Conservation (phyloP, 2,888 invertebrate species). For the Incurvaria masculella region DNA sequence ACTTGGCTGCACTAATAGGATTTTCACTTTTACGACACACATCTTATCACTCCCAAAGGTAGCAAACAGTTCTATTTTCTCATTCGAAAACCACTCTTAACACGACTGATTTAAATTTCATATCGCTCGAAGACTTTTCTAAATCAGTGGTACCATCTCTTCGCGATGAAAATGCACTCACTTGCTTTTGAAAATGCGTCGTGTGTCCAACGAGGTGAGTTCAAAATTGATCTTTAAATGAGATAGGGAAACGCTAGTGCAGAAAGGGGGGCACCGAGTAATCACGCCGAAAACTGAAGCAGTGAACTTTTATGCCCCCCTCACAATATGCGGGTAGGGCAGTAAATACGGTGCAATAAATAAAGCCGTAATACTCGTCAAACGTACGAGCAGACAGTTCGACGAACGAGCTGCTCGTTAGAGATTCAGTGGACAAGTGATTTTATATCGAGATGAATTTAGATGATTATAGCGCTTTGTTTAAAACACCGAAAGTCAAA, state of each 20-base stretch:
- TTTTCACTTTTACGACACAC: background rate
- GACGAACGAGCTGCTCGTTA: too few species aligned
- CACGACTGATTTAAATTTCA: background rate
- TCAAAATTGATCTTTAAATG: too few species aligned
- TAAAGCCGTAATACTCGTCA: background rate
- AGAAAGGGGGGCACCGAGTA: background rate
- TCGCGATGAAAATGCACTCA: too few species aligned
- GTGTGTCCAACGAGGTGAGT: too few species aligned
- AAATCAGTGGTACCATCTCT: background rate
- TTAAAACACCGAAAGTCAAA: too few species aligned
- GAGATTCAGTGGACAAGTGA: too few species aligned
- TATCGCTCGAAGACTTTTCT: background rate
- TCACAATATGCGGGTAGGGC: background rate
- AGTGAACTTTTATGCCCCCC: background rate
- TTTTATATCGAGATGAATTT: too few species aligned
- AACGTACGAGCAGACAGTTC: too few species aligned
- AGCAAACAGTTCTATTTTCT: background rate
- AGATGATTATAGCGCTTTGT: too few species aligned
- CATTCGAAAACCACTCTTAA: background rate
- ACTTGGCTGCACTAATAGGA: background rate
- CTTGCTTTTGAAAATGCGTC: too few species aligned
- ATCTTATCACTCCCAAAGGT: background rate
- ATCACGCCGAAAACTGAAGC: background rate
- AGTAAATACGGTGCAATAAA: background rate
- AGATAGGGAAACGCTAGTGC: background rate